Conservation (phyloP, 2,888 invertebrate genomes). For the Tipula vernalis region DNA sequence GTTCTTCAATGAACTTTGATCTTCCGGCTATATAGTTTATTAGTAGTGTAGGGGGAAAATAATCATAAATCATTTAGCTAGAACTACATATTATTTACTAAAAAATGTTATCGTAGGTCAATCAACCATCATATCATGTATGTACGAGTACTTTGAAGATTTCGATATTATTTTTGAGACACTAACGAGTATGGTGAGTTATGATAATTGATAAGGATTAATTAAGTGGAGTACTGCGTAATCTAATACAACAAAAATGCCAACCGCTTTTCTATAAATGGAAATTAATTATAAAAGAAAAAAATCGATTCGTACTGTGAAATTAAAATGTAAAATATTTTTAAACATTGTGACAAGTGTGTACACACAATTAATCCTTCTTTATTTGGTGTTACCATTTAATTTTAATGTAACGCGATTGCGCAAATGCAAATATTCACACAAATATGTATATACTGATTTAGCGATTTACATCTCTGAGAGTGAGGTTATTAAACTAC, state of each 20-base stretch:
- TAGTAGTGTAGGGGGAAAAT: not conserved
- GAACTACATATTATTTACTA: not conserved
- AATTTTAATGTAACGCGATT: not conserved
- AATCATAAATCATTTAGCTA: not conserved
- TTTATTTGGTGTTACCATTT: not conserved
- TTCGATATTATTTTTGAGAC: not conserved
- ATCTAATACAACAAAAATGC: not conserved
- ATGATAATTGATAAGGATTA: not conserved
- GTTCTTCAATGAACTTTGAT: not conserved
- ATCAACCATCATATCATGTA: not conserved
- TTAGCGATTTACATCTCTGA: not conserved
- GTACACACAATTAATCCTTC: not conserved
- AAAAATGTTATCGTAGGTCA: not conserved
- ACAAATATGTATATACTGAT: not conserved
- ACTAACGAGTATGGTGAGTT: not conserved
- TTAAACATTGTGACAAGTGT: not conserved
- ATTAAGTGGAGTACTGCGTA: not conserved
- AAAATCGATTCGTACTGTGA: not conserved
- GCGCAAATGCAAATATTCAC: not conserved
- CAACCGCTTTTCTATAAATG: not conserved
- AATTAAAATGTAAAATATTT: not conserved
- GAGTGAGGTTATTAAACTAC: not conserved
- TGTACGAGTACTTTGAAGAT: not conserved
- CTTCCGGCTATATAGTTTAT: not conserved
- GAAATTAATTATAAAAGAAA: not conserved